A percentile compares a stretch with the other conserved stretches of the same genome.
Evolutionary conservation across 1,140 invertebrate species (phyloP).

Genomic region (Cydia strobilella): DNA sequence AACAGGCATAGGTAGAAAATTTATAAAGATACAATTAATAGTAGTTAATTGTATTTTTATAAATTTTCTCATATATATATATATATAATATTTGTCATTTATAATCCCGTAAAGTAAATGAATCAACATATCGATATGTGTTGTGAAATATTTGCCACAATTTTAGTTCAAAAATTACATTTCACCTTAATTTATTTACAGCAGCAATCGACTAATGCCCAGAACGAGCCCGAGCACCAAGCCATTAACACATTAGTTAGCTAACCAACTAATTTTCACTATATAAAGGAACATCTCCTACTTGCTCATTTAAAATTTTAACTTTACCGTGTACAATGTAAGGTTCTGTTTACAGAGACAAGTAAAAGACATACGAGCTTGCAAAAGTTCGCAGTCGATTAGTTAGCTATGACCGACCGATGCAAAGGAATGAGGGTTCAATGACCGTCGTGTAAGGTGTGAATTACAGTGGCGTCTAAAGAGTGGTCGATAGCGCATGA

Average conservation of each 20-base stretch:
- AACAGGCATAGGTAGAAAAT: too few species aligned
- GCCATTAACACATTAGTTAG: constrained; percentile 48
- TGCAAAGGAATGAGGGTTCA: constrained; percentile 54
- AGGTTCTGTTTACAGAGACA: not conserved
- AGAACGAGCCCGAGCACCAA: constrained; percentile 39
- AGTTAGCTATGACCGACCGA: constrained; percentile 10
- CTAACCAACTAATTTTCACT: constrained; percentile 38
- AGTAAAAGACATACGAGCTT: not conserved
- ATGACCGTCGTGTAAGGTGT: constrained; percentile 52
- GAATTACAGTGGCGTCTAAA: constrained; percentile 49
- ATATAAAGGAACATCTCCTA: not conserved
- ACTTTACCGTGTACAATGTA: not conserved
- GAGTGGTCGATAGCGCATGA: constrained; percentile 55
- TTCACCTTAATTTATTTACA: constrained; percentile 43
- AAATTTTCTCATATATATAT: too few species aligned
- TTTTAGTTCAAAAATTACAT: constrained; percentile 32
- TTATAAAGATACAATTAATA: too few species aligned
- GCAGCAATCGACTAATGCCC: constrained; percentile 60
- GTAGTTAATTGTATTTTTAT: too few species aligned
- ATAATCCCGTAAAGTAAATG: too few species aligned
- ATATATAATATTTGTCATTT: too few species aligned
- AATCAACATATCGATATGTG: not conserved
- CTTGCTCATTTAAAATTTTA: not conserved
- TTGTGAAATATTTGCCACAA: not conserved
- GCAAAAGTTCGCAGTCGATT: constrained; percentile 1